Evolutionary conservation across 1,140 invertebrate species (phyloP), one percentile per base, ranked within the genome.

Genomic region (Panagrolaimus sp.): DNA sequence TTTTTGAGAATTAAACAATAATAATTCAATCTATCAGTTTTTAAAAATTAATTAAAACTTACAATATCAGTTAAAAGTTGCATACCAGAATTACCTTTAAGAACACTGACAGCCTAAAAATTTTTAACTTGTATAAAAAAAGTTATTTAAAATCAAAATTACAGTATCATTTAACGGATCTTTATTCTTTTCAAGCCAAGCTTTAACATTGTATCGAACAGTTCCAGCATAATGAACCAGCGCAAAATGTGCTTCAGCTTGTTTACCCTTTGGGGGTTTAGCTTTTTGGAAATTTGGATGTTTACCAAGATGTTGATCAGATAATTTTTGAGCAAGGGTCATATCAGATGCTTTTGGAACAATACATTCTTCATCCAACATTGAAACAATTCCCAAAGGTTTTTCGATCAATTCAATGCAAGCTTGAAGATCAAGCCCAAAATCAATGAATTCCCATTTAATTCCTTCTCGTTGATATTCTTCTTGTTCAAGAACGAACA

Each of bases 351-450:
- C 96, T 88, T 98, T 98, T 81, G 96, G 96, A 89, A 98, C 98
- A 92, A 98, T 98, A 92, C 93, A 97, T 88, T 98, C 95, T 90
- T 98, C 96, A 88, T 98, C 96, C 87, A 98, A 91, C 86, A 98
- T 98, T 86, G 96, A 98, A 84, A 98, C 89, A 88, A 98, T 96
- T 90, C 95, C 95, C 91, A 98, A 94, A 83, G 95, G 95, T 94
- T 97, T 97, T 88, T 97, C 94, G 86, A 98, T 96, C 82, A 98
- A 89, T 86, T 97, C 95, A 89, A 98, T 98, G 89, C 94, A 96
- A 85, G 92, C 89, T 86, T 91, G 89, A 84, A 98, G 89, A 88
- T 98, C 95, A 90, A 98, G 93, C 86, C 95, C 95, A 88, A 98
- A 98, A 88, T 98, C 94, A 88, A 98, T 97, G 88, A 97, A 97